phyloP scores from a whole-genome alignment of 2,888 invertebrate species.

The Cheilosia grossa region DNA sequence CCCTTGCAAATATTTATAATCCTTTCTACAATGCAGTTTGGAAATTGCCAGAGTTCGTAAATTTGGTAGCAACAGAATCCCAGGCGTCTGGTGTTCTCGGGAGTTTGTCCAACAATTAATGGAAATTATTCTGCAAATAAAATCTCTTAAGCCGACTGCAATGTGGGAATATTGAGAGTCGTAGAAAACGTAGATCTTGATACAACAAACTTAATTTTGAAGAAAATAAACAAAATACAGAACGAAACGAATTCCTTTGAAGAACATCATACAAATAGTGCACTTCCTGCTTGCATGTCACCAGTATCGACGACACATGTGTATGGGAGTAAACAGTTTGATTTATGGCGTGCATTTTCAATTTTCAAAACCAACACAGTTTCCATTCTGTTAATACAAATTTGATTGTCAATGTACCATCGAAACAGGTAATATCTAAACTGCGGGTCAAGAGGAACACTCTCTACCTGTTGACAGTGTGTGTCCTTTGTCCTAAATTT shows the following conservation, averaged over 20 bases:
- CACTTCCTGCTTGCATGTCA: conserved; percentile 9
- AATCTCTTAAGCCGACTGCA: background rate
- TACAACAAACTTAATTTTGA: background rate
- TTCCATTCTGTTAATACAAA: background rate
- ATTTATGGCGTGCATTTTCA: conserved; percentile 22
- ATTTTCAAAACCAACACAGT: background rate
- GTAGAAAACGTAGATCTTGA: background rate
- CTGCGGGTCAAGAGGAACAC: background rate
- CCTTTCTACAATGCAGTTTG: no score
- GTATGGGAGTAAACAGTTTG: background rate
- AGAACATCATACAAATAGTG: background rate
- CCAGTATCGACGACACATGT: background rate
- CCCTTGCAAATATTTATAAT: no score
- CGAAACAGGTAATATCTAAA: conserved; percentile 10
- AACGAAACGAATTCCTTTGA: background rate
- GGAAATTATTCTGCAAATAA: no score
- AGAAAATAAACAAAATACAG: background rate
- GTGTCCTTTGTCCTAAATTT: background rate
- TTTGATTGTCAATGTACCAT: background rate
- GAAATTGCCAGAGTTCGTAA: no score
- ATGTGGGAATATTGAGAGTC: background rate
- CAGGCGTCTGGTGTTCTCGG: no score
- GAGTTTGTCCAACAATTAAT: no score
- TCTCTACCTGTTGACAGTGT: conserved; percentile 24
- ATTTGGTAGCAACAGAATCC: no score